Conservation (phyloP, 2,113 vertebrate genomes). For the Nannobrachium achirus region DNA sequence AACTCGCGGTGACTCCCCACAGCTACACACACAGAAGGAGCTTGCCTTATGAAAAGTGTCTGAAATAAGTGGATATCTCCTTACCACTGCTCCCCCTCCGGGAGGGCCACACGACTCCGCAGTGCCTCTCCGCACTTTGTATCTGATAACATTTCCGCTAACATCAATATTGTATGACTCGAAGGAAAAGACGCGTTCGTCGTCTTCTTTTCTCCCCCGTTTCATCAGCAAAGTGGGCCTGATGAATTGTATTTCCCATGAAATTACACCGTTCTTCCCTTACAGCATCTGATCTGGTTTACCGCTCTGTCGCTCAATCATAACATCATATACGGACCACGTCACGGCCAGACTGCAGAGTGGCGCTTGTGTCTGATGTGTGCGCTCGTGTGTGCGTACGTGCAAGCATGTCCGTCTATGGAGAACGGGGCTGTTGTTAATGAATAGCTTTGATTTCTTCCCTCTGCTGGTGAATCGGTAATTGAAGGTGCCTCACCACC, state of each 20-base stretch:
- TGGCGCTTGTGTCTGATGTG: slow-evolving; percentile 29
- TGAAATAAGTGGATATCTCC: slow-evolving; percentile 39
- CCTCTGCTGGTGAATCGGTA: slow-evolving; percentile 17
- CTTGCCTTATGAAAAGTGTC: slow-evolving; percentile 41
- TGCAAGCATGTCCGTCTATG: slow-evolving; percentile 29
- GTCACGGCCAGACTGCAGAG: slow-evolving; percentile 10
- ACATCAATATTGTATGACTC: slow-evolving; percentile 64
- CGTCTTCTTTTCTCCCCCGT: slow-evolving; percentile 50
- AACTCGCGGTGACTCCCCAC: slow-evolving; percentile 27
- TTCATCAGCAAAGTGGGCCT: slow-evolving; percentile 49
- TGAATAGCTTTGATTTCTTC: slow-evolving; percentile 53
- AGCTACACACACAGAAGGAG: slow-evolving; percentile 28
- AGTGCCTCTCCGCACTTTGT: slow-evolving; percentile 36
- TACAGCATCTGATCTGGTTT: slow-evolving; percentile 38
- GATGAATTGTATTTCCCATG: slow-evolving; percentile 51
- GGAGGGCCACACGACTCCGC: slow-evolving; percentile 40
- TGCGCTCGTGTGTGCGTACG: slow-evolving; percentile 15
- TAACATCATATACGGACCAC: slow-evolving; percentile 20
- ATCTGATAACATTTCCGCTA: slow-evolving; percentile 56
- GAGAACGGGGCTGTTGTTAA: slow-evolving; percentile 16
- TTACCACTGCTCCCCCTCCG: slow-evolving; percentile 37
- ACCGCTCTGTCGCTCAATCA: slow-evolving; percentile 24
- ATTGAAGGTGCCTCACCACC: slow-evolving; percentile 35
- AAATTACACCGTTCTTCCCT: slow-evolving; percentile 38
- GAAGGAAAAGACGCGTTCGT: slow-evolving; percentile 28